Base-by-base conservation (phyloP, 2,113 vertebrate genomes). In the Dipodomys spectabilis region DNA sequence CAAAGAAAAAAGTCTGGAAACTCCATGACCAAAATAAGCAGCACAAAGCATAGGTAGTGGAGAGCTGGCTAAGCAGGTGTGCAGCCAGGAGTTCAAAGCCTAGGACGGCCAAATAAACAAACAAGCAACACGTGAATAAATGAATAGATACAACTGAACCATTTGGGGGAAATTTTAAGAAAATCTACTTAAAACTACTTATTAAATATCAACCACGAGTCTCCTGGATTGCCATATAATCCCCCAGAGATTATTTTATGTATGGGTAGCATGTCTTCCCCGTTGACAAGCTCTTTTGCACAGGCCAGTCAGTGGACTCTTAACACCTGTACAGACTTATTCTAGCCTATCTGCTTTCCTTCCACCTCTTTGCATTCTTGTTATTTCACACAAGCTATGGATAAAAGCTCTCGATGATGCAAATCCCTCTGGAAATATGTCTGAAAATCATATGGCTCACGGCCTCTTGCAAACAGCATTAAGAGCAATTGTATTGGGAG, bases 401-500 rank as follows among this genome's bases (percentile, higher is more conserved):
- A 81, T 45, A 65, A 72, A 72, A 67, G n/a, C 19, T 20, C 77
- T 23, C 30, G 91, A 57, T 0, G 53, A 75, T 95, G 94, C 53
- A 82, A 93, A 88, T 83, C 79, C 22, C 45, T 84, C 60, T 68
- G 49, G 27, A 53, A 90, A 79, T 53, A 28, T 32, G 57, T 94
- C 91, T 82, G 82, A 73, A 73, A 65, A 69, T 82, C 60, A n/a
- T 79, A 11, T 16, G 0, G 2, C 22, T 8, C 16, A 65, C 72
- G 27, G 92, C 64, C 25, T 93, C 75, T 88, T 44, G 0, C 25
- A 73, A 82, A 65, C 60, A 5, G 5, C 49, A 82, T 7, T 35
- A 94, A 82, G 32, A 73, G 82, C 2, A 88, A 78, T 1, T 30
- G 12, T 44, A n/a, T 19, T 35, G 6, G n/a, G 23, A 86, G 25